These are phyloP conservation scores for Adelosebastes latens DNA, from an alignment of 2,797 vertebrate species.

Conservation along the genomic window DNA sequence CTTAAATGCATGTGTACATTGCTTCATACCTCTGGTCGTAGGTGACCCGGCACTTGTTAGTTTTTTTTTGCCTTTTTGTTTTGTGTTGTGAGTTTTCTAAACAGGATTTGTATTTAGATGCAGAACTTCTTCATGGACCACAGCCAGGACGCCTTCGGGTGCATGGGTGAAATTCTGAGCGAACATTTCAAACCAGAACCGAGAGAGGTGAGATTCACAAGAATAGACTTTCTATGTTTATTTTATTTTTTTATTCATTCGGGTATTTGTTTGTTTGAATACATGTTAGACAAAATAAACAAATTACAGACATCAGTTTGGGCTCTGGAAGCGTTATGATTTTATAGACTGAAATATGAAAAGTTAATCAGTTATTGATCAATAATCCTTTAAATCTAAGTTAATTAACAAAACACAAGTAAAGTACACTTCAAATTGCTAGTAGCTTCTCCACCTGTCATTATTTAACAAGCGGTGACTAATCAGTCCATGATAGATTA, in stretches of 20 bases:
- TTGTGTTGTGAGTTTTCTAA: neutral
- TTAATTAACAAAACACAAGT: neutral
- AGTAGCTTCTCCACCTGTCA: neutral
- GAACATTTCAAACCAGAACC: conserved; percentile 36
- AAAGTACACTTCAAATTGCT: neutral
- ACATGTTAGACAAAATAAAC: neutral
- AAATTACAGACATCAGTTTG: neutral
- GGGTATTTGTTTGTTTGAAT: neutral
- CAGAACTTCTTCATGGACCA: conserved; percentile 78
- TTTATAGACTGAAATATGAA: neutral
- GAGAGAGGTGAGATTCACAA: neutral
- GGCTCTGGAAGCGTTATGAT: neutral
- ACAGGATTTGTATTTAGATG: conserved; percentile 65
- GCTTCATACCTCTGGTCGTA: neutral
- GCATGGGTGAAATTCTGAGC: conserved; percentile 67
- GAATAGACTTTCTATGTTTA: neutral
- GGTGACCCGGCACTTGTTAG: neutral
- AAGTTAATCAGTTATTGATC: too few species aligned
- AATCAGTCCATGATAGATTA: neutral
- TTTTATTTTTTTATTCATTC: neutral
- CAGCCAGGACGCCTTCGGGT: conserved; percentile 71
- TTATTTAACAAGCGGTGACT: neutral
- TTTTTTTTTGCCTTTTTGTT: neutral
- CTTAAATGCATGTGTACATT: neutral
- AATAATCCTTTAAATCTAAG: neutral